Percentiles rank a stretch among this genome's conserved stretches.
These are phyloP conservation scores for Styela clava DNA, from an alignment of 23 tunicate genomes.

Conservation along the genomic window DNA sequence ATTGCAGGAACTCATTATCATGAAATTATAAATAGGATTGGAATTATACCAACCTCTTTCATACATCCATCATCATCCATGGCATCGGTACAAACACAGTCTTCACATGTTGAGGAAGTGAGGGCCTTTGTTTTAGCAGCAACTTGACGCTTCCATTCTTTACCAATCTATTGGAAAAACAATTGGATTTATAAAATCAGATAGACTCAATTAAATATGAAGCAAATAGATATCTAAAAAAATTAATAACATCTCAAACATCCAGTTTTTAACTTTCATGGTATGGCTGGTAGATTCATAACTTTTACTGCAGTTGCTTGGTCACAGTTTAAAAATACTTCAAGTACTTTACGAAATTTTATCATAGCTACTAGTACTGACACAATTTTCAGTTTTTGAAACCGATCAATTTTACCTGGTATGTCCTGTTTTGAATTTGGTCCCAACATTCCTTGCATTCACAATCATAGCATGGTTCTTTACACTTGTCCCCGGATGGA, in stretches of 20 bases:
- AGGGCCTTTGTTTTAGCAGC: neutral
- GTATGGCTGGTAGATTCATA: too few relatives aligned
- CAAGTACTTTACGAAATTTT: too few relatives aligned
- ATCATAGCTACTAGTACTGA: too few relatives aligned
- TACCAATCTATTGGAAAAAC: constrained; percentile 8
- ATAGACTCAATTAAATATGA: too few relatives aligned
- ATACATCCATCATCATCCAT: constrained; percentile 38
- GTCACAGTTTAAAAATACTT: too few relatives aligned
- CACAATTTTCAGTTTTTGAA: too few relatives aligned
- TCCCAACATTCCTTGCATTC: constrained; percentile 51
- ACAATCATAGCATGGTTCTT: constrained; percentile 46
- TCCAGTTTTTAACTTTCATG: too few relatives aligned
- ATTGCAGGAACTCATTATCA: too few relatives aligned
- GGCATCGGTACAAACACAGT: constrained; percentile 46
- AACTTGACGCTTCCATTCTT: neutral
- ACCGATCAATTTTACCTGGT: constrained; percentile 39
- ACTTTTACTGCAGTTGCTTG: too few relatives aligned
- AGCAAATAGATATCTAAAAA: neutral
- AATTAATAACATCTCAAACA: neutral
- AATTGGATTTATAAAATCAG: neutral
- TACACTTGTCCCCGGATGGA: constrained; percentile 29
- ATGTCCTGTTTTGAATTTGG: constrained; percentile 41
- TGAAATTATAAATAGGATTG: neutral
- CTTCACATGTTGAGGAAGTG: too few relatives aligned
- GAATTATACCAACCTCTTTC: constrained; percentile 32